Conservation (phyloP, 2,797 vertebrate species). For the Sebastolobus alascanus region DNA sequence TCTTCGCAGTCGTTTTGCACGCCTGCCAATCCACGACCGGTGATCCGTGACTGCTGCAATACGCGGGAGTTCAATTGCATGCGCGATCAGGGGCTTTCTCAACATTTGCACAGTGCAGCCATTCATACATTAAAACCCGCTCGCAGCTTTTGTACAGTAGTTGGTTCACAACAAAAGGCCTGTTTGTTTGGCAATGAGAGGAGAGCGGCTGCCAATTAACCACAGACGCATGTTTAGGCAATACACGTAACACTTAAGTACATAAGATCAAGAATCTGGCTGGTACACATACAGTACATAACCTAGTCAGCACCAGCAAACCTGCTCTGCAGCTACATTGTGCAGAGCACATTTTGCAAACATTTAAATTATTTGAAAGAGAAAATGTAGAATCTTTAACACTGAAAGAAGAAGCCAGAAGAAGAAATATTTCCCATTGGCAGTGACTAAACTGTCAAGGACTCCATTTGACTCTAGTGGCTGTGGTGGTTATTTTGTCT, state of each 20-base stretch:
- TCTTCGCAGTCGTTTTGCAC: not conserved
- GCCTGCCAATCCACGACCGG: not conserved
- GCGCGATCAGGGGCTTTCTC: slow-evolving; percentile 34
- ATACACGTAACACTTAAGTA: not conserved
- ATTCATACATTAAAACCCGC: slow-evolving; percentile 59
- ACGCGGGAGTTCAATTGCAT: not conserved
- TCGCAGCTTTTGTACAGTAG: slow-evolving; percentile 9
- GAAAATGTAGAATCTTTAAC: not conserved
- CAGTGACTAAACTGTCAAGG: not conserved
- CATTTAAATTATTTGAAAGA: not conserved
- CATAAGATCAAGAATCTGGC: not conserved
- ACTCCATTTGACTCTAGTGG: not conserved
- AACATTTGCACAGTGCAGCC: slow-evolving; percentile 49
- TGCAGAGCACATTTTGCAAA: not conserved
- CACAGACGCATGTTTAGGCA: slow-evolving; percentile 20
- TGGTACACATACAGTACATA: not conserved
- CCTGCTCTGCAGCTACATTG: not conserved
- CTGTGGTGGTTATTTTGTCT: not conserved
- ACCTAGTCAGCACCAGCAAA: not conserved
- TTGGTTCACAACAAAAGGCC: slow-evolving; percentile 46
- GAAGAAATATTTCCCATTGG: no score
- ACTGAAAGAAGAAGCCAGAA: not conserved
- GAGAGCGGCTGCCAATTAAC: slow-evolving; percentile 45
- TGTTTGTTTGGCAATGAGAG: slow-evolving; percentile 50
- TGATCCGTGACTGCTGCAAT: not conserved